A percentile compares a stretch with the other conserved stretches of the same genome.
These are phyloP conservation scores for Polymixis lichenea DNA, from an alignment of 2,888 invertebrate species.

Conservation along the genomic window DNA sequence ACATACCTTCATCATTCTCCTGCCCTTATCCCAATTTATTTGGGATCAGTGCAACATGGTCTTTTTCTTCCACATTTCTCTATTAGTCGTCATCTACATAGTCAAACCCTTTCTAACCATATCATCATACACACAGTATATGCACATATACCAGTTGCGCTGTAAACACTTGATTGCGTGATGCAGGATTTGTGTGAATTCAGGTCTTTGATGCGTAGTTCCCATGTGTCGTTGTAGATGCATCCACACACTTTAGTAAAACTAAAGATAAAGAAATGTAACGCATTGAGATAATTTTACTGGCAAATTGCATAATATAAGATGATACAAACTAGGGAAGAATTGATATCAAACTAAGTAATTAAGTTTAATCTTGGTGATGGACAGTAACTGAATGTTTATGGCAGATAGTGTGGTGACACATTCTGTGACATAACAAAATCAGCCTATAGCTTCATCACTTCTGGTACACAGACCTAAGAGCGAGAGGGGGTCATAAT, in stretches of 20 bases:
- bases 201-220: neutral
- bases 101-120: too few species aligned
- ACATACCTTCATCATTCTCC: too few species aligned
- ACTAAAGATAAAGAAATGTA: neutral
- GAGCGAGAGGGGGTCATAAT: neutral
- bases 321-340: neutral
- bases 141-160: neutral
- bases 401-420: neutral
- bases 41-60: too few species aligned
- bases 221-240: neutral
- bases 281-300: neutral
- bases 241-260: neutral
- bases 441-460: neutral
- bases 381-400: neutral
- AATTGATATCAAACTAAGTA: neutral
- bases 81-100: too few species aligned
- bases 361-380: neutral
- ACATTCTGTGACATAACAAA: neutral
- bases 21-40: too few species aligned
- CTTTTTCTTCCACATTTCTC: too few species aligned
- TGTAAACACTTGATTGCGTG: too few species aligned
- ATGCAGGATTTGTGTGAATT: neutral
- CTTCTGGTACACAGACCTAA: too few species aligned
- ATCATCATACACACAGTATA: too few species aligned
- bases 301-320: neutral